Evolutionary conservation across 2,888 invertebrate species (phyloP).

Genomic region (Apodemia hepburni): DNA sequence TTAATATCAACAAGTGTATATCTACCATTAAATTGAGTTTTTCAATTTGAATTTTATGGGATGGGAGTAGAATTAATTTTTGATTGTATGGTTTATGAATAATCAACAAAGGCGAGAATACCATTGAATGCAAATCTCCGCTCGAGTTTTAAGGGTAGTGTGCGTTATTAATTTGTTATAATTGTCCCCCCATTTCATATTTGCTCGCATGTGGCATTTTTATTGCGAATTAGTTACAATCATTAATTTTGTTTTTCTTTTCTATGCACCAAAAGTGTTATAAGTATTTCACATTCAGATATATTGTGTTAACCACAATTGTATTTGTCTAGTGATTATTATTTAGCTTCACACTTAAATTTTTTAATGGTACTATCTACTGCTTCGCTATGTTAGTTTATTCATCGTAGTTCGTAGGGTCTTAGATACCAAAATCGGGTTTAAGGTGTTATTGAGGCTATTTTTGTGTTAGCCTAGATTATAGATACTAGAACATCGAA

Average conservation of each 20-base stretch:
- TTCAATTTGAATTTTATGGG: constrained; percentile 30
- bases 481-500: too few species aligned
- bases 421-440: too few species aligned
- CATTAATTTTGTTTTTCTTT: constrained; percentile 79
- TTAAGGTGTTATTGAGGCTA: too few species aligned
- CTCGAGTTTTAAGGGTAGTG: constrained; percentile 78
- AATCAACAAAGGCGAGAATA: constrained; percentile 64
- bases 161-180: constrained; percentile 78
- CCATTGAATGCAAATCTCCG: constrained; percentile 77
- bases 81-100: constrained; percentile 35
- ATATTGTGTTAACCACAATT: constrained; percentile 43
- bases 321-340: constrained; percentile 46
- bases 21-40: constrained; percentile 22
- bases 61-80: constrained; percentile 35
- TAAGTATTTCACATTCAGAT: constrained; percentile 51
- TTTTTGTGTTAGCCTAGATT: too few species aligned
- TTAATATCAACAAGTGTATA: constrained; percentile 41
- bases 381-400: neutral
- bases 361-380: neutral
- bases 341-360: constrained; percentile 11
- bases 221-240: constrained; percentile 78
- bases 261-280: constrained; percentile 62
- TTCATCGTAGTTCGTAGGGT: neutral
- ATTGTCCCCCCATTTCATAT: constrained; percentile 69
- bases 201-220: constrained; percentile 78